Percentiles rank a stretch among this genome's conserved stretches.
phyloP scores from a whole-genome alignment of 1,140 invertebrate genomes.

The Mycetomoellerius zeteki region DNA sequence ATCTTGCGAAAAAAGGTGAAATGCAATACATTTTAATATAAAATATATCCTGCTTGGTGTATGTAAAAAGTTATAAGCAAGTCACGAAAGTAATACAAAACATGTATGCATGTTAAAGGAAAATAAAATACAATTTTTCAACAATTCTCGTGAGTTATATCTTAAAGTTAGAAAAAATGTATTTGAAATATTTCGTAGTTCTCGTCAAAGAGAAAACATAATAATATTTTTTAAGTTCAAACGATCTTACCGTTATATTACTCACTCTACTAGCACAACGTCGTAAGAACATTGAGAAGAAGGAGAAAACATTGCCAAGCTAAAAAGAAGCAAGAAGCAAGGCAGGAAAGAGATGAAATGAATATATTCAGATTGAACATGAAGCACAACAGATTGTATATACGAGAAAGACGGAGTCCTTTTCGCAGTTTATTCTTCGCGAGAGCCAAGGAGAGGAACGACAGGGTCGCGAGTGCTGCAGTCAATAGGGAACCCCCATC shows the following conservation, averaged over 20 bases:
- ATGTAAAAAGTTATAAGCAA: conserved; percentile 5
- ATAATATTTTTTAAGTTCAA: conserved; percentile 30
- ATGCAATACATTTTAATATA: not conserved
- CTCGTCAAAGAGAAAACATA: not conserved
- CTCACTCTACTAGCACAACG: conserved; percentile 58
- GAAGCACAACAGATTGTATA: conserved; percentile 66
- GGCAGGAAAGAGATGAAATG: conserved; percentile 22
- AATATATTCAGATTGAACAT: conserved; percentile 68
- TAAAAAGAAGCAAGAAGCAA: not conserved
- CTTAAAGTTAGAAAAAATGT: conserved; percentile 1
- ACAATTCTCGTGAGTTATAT: not conserved
- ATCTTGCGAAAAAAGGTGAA: not conserved
- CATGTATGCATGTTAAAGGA: not conserved
- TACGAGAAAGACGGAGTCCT: conserved; percentile 75
- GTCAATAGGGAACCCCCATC: conserved; percentile 78
- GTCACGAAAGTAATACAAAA: conserved; percentile 20
- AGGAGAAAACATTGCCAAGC: not conserved
- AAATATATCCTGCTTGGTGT: not conserved
- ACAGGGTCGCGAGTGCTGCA: conserved; percentile 66
- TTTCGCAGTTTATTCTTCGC: conserved; percentile 83
- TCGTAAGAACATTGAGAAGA: conserved; percentile 38
- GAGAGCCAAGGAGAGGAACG: conserved; percentile 55
- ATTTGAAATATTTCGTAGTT: not conserved
- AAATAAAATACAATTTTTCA: conserved; percentile 17
- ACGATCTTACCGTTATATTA: conserved; percentile 73